phyloP scores from a whole-genome alignment of 1,140 invertebrate genomes.

The Cydia splendana region DNA sequence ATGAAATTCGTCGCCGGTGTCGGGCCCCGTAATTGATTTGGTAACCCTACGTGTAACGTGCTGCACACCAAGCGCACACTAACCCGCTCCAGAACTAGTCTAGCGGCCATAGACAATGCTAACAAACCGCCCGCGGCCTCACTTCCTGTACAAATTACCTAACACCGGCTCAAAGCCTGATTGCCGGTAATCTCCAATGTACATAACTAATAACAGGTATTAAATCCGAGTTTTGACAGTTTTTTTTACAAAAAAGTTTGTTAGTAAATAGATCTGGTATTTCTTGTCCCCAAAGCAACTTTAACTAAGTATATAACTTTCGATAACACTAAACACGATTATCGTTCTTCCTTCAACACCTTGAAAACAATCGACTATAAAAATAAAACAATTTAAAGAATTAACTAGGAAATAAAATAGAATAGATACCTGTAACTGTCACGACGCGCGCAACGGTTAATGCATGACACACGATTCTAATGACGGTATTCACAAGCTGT shows the following conservation, averaged over 20 bases:
- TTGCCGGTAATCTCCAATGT: slow-evolving; percentile 6
- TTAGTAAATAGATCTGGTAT: too few species aligned
- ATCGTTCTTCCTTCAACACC: neutral
- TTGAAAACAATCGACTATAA: neutral
- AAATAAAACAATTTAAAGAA: neutral
- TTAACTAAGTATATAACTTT: too few species aligned
- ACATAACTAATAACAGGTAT: neutral
- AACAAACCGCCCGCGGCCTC: slow-evolving; percentile 6
- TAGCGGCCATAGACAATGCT: slow-evolving; percentile 42
- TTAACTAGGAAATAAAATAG: neutral
- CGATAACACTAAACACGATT: too few species aligned
- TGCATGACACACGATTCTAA: slow-evolving; percentile 8
- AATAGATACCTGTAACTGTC: neutral
- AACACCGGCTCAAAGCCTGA: neutral
- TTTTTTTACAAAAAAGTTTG: too few species aligned
- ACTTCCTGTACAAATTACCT: slow-evolving; percentile 31
- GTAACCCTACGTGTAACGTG: slow-evolving; percentile 46
- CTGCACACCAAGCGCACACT: slow-evolving; percentile 38
- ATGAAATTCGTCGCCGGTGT: neutral
- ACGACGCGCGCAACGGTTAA: neutral
- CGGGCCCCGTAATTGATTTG: slow-evolving; percentile 22
- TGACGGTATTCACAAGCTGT: slow-evolving; percentile 28
- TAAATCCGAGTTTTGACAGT: too few species aligned
- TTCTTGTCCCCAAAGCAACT: too few species aligned
- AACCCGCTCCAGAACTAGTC: slow-evolving; percentile 39